These are phyloP conservation scores for Strigops habroptila DNA, from an alignment of 2,113 vertebrate genomes.

Conservation along the genomic window DNA sequence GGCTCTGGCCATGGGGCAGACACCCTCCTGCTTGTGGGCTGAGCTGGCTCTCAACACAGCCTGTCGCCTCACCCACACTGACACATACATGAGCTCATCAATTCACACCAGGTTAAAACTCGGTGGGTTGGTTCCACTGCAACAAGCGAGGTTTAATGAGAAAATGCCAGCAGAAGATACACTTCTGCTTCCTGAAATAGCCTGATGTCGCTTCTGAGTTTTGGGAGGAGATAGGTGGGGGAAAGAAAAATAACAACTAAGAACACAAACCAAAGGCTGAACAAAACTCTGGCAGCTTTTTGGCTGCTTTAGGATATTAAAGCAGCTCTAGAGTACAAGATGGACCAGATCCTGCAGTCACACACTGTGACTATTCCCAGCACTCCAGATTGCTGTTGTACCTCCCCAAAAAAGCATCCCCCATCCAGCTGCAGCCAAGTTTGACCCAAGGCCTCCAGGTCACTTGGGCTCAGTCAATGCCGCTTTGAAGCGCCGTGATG, in stretches of 20 bases:
- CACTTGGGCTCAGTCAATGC: not conserved
- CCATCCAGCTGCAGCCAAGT: slow-evolving; percentile 14
- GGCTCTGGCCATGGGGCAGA: slow-evolving; percentile 1
- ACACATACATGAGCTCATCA: not conserved
- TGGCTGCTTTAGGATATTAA: not conserved
- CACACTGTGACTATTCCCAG: not conserved
- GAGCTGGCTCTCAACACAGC: not conserved
- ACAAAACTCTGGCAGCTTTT: not conserved
- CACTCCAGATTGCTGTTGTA: not conserved
- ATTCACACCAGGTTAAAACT: not conserved
- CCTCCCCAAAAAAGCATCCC: not conserved
- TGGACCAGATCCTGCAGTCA: not conserved
- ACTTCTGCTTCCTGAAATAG: not conserved
- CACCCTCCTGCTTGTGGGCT: not conserved
- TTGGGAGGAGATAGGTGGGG: not conserved
- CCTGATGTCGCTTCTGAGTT: not conserved
- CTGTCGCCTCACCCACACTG: not conserved
- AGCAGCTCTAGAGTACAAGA: not conserved
- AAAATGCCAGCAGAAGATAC: not conserved
- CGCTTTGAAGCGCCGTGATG: not conserved
- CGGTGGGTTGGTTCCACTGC: not conserved
- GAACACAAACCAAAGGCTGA: not conserved
- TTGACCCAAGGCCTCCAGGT: slow-evolving; percentile 20
- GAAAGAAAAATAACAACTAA: not conserved
- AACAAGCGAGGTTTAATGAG: not conserved